A percentile compares a stretch with the other conserved stretches of the same genome.
These are phyloP conservation scores for Mystacornis crossleyi DNA, from an alignment of 2,113 vertebrate genomes.

Conservation along the genomic window DNA sequence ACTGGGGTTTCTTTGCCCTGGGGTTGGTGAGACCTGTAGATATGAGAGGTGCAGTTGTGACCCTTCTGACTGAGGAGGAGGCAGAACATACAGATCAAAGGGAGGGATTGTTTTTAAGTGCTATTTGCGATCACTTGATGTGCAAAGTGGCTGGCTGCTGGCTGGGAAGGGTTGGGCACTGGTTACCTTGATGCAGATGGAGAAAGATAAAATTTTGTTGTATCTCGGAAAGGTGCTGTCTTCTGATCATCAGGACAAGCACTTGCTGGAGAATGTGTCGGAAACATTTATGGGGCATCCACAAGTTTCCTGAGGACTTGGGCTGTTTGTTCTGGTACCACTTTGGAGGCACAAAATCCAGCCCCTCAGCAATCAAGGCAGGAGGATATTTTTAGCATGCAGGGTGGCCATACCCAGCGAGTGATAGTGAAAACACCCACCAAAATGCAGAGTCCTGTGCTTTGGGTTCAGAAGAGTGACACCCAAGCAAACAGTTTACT, in stretches of 20 bases:
- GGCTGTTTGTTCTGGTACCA: neutral
- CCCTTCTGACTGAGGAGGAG: neutral
- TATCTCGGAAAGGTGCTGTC: neutral
- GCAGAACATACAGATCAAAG: neutral
- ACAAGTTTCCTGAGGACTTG: neutral
- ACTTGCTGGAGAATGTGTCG: neutral
- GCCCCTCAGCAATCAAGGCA: neutral
- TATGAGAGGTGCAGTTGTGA: neutral
- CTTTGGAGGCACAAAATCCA: neutral
- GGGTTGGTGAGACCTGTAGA: neutral
- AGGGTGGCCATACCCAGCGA: neutral
- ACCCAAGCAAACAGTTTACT: neutral
- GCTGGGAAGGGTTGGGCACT: neutral
- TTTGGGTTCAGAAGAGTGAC: neutral
- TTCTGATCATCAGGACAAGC: neutral
- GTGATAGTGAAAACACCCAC: neutral
- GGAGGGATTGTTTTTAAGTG: neutral
- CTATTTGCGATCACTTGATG: rapidly evolving
- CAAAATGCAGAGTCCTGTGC: neutral
- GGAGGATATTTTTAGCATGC: neutral
- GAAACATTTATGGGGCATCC: neutral
- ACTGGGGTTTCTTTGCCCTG: neutral
- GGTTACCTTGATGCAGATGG: neutral
- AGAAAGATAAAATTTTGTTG: neutral
- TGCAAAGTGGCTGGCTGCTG: neutral